Conservation (phyloP, 2,888 invertebrate species). For the Acleris holmiana region DNA sequence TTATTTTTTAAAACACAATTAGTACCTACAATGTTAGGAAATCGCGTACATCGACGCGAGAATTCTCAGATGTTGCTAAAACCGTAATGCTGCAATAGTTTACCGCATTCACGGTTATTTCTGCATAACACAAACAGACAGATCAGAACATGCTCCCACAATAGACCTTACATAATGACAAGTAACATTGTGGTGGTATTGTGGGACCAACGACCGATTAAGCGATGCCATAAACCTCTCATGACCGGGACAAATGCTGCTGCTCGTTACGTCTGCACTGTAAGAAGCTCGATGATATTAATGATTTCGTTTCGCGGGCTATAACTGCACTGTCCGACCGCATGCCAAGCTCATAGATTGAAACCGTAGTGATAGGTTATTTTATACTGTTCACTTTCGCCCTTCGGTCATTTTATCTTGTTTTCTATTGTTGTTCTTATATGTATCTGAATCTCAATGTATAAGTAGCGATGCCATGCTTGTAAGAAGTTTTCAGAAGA, state of each 20-base stretch:
- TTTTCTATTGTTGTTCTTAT: too few relatives aligned
- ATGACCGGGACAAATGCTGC: slow-evolving; percentile 15
- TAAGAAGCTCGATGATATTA: slow-evolving; percentile 25
- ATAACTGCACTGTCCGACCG: slow-evolving; percentile 14
- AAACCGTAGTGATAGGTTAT: slow-evolving; percentile 10
- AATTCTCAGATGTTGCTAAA: neutral
- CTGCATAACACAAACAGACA: neutral
- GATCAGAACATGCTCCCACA: slow-evolving; percentile 1
- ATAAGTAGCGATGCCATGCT: too few relatives aligned
- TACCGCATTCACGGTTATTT: slow-evolving; percentile 10
- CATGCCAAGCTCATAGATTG: slow-evolving; percentile 50
- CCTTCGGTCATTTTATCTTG: too few relatives aligned
- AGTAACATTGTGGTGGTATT: slow-evolving; percentile 10
- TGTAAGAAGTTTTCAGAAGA: too few relatives aligned
- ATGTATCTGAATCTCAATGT: too few relatives aligned
- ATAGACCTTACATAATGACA: slow-evolving; percentile 13
- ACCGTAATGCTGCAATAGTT: neutral
- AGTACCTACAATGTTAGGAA: too few relatives aligned
- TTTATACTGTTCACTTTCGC: neutral
- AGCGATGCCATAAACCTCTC: slow-evolving; percentile 30
- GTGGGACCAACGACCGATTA: slow-evolving; percentile 33
- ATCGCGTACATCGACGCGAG: neutral
- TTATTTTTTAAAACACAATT: too few relatives aligned
- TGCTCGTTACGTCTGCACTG: slow-evolving; percentile 11
- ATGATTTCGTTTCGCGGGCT: slow-evolving; percentile 18